Base-by-base conservation (phyloP, 2,888 invertebrate genomes). In the Fragum fragum region DNA sequence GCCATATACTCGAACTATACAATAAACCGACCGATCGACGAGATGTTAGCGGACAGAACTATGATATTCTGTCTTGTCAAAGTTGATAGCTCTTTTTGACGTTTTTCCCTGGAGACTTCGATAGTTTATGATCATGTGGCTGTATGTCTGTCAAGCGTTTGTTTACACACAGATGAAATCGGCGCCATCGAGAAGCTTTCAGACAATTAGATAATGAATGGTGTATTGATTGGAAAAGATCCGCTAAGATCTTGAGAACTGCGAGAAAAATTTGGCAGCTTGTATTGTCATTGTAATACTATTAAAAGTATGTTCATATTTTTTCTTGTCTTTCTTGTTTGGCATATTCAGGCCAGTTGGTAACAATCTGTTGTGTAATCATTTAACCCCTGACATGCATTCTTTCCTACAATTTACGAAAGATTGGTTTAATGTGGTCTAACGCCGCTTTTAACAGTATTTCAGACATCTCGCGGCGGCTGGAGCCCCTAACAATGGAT, bases 191-290 rank as follows among this genome's bases (percentile, higher is more conserved):
- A 73, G 83, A 76, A 39, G 83, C 83, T 83, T 79, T 68, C 75
- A 83, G 83, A 83, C 83, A 83, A 83, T 83, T 83, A 83, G 69
- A 69, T 83, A 83, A 83, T 83, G 83, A 79, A 83, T 83, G 73
- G 70, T 73, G 52, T 79, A 83, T 83, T 79, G 83, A 83, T 76
- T 63, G 57, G 32, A 42, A 80, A 53, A 76, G 73, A 73, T 68
- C 72, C 61, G 32, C 72, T 29, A 7, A 68, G 79, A 80, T 61
- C 53, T 47, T 16, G 75, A 80, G 57, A 32, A 76, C 72, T 69
- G 61, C 75, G 63, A 2, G 63, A 36, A n/a, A 29, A 63, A 32
- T 32, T 63, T 63, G 63, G 63, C 36, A 32, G 63, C 28, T 63
- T 11, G 18, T 6, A 16, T 63, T 63, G 63, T 63, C 16, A n/a